Evolutionary conservation across 2,113 vertebrate species (phyloP).

Genomic region (Bufo gargarizans): DNA sequence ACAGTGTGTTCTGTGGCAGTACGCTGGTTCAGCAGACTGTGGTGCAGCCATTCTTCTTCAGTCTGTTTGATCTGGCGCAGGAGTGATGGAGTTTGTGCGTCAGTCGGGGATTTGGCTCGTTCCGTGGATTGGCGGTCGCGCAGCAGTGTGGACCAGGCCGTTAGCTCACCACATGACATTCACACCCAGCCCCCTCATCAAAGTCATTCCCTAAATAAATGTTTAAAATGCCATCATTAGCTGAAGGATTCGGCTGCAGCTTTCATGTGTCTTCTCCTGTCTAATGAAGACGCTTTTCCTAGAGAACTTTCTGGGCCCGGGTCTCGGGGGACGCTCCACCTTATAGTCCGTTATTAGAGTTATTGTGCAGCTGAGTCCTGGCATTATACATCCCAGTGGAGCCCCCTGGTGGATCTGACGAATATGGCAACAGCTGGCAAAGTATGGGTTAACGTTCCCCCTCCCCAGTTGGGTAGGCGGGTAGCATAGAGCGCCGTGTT

Average conservation of each 20-base stretch:
- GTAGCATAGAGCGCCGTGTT: no score
- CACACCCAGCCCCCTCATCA: conserved; percentile 3
- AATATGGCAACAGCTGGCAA: not conserved
- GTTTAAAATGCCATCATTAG: conserved; percentile 46
- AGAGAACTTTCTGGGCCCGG: not conserved
- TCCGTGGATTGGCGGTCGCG: no score
- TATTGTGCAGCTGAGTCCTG: not conserved
- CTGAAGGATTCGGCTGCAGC: not conserved
- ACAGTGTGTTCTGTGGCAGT: no score
- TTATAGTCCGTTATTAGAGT: not conserved
- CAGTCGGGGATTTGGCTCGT: not conserved
- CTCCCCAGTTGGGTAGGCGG: no score
- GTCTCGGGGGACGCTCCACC: conserved; percentile 7
- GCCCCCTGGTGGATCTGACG: no score
- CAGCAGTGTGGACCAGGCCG: not conserved
- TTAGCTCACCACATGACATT: conserved; percentile 22
- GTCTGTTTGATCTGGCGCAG: conserved; percentile 23
- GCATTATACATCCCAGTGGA: no score
- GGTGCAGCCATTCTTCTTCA: not conserved
- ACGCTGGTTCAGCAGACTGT: not conserved
- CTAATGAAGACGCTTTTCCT: conserved; percentile 14
- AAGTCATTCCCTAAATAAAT: conserved; percentile 30
- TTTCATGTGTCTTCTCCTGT: conserved; percentile 27
- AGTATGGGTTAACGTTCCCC: no score
- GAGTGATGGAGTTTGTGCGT: not conserved